These are phyloP conservation scores for Nibea albiflora DNA, from an alignment of 2,113 vertebrate species.

Conservation along the genomic window DNA sequence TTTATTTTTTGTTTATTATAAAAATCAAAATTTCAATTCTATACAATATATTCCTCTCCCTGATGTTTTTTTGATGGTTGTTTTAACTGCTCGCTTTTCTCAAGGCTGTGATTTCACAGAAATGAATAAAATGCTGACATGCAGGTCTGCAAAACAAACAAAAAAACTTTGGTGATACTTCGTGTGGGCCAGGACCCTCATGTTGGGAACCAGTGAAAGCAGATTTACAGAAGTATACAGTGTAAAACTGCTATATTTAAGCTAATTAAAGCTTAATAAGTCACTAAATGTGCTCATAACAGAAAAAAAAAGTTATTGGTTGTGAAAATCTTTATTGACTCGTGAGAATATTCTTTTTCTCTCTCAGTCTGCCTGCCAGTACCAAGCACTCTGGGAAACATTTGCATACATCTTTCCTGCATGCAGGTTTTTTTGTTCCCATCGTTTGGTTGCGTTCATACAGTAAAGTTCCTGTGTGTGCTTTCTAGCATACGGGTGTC, in stretches of 20 bases:
- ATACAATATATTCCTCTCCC: too few relatives aligned
- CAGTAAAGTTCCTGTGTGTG: background rate
- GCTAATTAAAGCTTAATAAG: background rate
- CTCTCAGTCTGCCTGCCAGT: too few relatives aligned
- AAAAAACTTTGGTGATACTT: too few relatives aligned
- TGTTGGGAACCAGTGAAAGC: background rate
- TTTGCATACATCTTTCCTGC: background rate
- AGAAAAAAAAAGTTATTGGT: background rate
- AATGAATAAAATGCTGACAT: too few relatives aligned
- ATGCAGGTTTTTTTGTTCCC: background rate
- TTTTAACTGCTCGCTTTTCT: too few relatives aligned
- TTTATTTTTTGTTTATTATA: too few relatives aligned
- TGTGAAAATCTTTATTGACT: background rate
- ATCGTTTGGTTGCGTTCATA: background rate
- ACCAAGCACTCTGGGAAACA: slow-evolving; percentile 35
- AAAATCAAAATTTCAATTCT: too few relatives aligned
- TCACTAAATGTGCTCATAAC: background rate
- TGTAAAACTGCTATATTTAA: background rate
- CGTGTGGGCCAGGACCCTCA: too few relatives aligned
- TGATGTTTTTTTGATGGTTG: too few relatives aligned
- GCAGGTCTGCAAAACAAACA: too few relatives aligned
- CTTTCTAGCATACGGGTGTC: background rate
- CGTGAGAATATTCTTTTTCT: too few relatives aligned
- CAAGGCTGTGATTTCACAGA: too few relatives aligned
- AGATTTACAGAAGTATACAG: background rate